Evolutionary conservation across 2,888 invertebrate species (phyloP), one percentile per base, ranked within the genome.

Genomic region (Cistogaster globosa): DNA sequence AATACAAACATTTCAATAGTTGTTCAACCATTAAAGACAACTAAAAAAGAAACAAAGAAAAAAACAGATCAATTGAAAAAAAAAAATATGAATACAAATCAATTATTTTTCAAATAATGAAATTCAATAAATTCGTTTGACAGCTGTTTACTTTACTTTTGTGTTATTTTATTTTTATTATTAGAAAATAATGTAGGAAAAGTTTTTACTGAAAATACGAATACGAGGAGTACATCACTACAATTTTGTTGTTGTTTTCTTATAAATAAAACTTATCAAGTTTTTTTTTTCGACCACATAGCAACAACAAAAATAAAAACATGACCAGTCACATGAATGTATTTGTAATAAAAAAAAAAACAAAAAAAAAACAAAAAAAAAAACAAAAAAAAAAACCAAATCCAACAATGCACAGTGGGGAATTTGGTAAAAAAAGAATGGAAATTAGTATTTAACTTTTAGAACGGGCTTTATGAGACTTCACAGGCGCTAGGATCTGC

Each of bases 71-170:
- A 63, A 71, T 78, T 45, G 9, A 79, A 51, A 53, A 63, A 32
- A 79, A 51, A 53, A 63, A 32, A n/a, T 45, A 45, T 20, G 32
- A 32, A 62, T 53, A 26, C 20, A 55, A 79, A 45, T 71, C 62
- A 71, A 65, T 63, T 63, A 38, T 69, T 65, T 71, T 65, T 18
- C 26, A 74, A 32, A 74, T 79, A 57, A 75, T 67, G 53, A 62
- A 76, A 76, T 67, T 76, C 58, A 67, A 79, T 83, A 74, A 79
- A 65, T 75, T 79, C 65, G 51, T 84, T 79, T 71, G 58, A 75
- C 75, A 76, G 84, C 65, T 76, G 76, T 67, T 79, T 65, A 72
- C 26, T 62, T 72, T 32, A 7, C 26, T 32, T 8, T 32, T 7
- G 6, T 32, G 8, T 32, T 32, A 6, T 32, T 32, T 7, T 32